phyloP scores from a whole-genome alignment of 2,797 vertebrate species.

The Brotogeris chrysoptera region DNA sequence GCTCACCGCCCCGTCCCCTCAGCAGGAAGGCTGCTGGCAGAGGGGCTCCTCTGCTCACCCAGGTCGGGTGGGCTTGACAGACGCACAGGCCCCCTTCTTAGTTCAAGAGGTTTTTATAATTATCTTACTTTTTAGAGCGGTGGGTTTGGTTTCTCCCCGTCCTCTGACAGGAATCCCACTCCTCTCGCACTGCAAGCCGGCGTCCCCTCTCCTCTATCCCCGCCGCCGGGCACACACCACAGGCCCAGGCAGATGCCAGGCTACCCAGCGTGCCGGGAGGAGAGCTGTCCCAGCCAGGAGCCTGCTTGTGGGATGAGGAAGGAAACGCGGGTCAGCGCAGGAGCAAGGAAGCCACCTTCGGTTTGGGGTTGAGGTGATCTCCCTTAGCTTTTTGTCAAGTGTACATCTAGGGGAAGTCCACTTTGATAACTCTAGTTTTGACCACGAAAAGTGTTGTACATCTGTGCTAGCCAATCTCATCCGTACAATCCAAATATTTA shows the following conservation, averaged over 20 bases:
- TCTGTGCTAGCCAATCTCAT: background rate
- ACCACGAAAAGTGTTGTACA: rapidly evolving
- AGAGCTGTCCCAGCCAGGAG: background rate
- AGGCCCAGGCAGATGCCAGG: background rate
- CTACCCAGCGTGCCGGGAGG: background rate
- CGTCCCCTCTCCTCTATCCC: background rate
- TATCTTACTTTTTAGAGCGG: background rate
- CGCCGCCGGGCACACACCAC: rapidly evolving
- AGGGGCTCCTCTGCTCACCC: background rate
- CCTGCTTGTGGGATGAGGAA: background rate
- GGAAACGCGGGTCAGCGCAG: background rate
- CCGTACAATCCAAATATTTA: rapidly evolving
- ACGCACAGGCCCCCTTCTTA: too few relatives aligned
- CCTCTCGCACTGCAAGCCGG: background rate
- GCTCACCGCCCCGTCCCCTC: background rate
- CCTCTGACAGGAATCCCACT: background rate
- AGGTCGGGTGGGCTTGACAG: background rate
- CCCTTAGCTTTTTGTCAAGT: background rate
- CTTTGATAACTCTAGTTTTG: background rate
- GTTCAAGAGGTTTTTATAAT: background rate
- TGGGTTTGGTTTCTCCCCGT: background rate
- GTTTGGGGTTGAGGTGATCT: background rate
- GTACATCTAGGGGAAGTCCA: background rate
- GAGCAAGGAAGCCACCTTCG: background rate
- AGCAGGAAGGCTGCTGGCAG: too few relatives aligned